phyloP scores from a whole-genome alignment of 2,113 vertebrate genomes.

The Emydura subglobosa region DNA sequence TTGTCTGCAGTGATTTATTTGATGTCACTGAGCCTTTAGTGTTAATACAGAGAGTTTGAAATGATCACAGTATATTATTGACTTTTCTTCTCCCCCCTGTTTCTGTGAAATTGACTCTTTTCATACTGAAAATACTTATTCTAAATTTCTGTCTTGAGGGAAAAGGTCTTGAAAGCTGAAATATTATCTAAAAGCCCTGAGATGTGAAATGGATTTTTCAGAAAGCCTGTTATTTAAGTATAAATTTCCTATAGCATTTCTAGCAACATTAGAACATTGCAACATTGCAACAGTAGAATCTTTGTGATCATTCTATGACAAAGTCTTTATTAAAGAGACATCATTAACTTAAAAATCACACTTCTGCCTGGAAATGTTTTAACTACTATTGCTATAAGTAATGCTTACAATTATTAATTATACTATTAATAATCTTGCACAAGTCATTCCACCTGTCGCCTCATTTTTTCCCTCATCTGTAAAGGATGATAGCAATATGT shows the following conservation, averaged over 20 bases:
- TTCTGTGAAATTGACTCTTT: neutral
- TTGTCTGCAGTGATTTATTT: constrained; percentile 33
- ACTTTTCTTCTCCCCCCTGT: neutral
- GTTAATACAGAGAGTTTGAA: neutral
- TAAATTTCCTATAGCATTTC: neutral
- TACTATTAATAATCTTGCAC: neutral
- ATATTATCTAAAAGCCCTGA: neutral
- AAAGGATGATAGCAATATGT: neutral
- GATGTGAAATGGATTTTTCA: neutral
- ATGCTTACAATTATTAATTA: neutral
- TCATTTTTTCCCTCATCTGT: neutral
- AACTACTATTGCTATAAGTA: neutral
- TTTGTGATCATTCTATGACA: neutral
- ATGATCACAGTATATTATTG: neutral
- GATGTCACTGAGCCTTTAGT: neutral
- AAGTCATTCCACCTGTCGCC: neutral
- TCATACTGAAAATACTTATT: neutral
- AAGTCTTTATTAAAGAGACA: constrained; percentile 3
- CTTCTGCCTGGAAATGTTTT: neutral
- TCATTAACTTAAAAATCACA: neutral
- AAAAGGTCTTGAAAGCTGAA: neutral
- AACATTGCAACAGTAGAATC: neutral
- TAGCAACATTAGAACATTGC: neutral
- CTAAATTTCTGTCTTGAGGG: neutral
- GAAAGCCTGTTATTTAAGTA: neutral